Evolutionary conservation across 1,140 invertebrate genomes (phyloP).

Genomic region (Heterodera schachtii): DNA sequence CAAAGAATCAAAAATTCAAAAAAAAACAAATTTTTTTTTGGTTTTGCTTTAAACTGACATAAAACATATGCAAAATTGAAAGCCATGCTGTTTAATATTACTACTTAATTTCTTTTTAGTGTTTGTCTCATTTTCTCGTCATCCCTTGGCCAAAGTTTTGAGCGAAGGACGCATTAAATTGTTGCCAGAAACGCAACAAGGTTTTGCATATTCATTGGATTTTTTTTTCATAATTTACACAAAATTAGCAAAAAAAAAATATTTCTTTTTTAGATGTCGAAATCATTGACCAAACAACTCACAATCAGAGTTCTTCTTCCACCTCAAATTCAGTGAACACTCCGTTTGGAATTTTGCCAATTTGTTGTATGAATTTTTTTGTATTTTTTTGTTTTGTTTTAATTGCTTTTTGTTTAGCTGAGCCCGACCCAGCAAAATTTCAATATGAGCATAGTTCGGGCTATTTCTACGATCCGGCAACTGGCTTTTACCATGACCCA

Average conservation of each 20-base stretch:
- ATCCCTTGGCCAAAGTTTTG: not conserved
- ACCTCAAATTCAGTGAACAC: not conserved
- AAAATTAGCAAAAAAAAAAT: no score
- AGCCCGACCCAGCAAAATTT: slow-evolving; percentile 86
- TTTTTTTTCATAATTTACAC: no score
- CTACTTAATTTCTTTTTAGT: not conserved
- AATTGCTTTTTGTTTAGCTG: slow-evolving; percentile 33
- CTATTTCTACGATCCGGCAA: slow-evolving; percentile 91
- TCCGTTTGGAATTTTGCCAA: slow-evolving; percentile 3
- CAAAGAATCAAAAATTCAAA: no score
- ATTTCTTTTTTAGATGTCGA: no score
- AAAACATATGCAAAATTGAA: not conserved
- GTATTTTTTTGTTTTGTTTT: not conserved
- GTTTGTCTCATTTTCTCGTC: slow-evolving; percentile 7
- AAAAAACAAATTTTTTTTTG: no score
- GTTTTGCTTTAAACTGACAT: no score
- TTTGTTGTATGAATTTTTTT: not conserved
- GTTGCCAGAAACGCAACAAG: not conserved
- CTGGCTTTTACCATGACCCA: slow-evolving; percentile 82
- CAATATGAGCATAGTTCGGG: slow-evolving; percentile 91
- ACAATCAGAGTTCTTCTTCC: no score
- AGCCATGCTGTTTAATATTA: not conserved
- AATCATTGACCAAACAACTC: no score
- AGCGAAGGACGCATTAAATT: not conserved
- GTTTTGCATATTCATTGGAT: no score